A percentile compares a stretch with the other conserved stretches of the same genome.
Conservation (phyloP, 2,888 invertebrate genomes). For the Andrena flavipes region DNA sequence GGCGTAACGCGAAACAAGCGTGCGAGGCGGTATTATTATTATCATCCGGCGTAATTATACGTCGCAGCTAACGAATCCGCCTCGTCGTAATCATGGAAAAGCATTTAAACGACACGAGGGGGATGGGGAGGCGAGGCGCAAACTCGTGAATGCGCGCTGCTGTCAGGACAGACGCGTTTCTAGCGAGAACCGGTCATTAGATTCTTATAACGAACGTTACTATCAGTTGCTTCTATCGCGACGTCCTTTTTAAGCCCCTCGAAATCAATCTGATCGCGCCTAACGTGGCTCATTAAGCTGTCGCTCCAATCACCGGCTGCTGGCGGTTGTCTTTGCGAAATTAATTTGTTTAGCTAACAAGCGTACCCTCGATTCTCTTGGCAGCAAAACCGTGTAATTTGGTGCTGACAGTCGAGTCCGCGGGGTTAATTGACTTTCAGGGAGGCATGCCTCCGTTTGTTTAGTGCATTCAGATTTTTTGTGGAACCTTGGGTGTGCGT, state of each 20-base stretch:
- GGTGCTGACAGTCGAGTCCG: background rate
- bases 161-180: conserved; percentile 26
- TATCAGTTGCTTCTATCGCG: background rate
- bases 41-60: conserved; percentile 46
- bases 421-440: background rate
- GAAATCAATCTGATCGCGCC: conserved; percentile 1
- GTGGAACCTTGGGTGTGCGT: background rate
- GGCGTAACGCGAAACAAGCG: conserved; percentile 21
- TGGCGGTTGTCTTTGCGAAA: background rate
- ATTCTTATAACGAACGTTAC: conserved; percentile 31
- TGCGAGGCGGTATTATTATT: conserved; percentile 30
- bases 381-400: background rate
- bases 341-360: conserved; percentile 20
- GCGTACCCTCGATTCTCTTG: background rate
- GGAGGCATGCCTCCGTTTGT: too few relatives aligned
- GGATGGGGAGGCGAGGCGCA: conserved; percentile 2
- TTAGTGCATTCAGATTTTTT: background rate
- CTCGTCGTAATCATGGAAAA: conserved; percentile 42
- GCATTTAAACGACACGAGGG: conserved; percentile 39
- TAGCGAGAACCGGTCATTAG: conserved; percentile 46
- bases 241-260: background rate
- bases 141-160: background rate
- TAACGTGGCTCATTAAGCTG: conserved; percentile 18
- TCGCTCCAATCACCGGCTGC: background rate
- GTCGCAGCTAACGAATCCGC: conserved; percentile 35